Percentiles rank a stretch among this genome's conserved stretches.
Conservation (phyloP, 2,797 vertebrate species). For the Enteromius mattozi region DNA sequence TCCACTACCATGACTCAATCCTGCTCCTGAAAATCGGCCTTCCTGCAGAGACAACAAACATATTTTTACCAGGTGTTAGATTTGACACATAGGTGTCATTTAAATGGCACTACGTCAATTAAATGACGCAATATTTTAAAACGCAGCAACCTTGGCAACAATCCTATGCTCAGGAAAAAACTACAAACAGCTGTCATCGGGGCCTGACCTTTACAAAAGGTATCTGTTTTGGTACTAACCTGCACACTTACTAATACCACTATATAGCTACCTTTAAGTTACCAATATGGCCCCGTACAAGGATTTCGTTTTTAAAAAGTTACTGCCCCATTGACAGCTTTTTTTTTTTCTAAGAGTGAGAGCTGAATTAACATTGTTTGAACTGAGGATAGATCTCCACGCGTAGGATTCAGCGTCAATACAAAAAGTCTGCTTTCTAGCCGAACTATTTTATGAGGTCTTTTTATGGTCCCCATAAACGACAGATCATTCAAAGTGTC, state of each 20-base stretch:
- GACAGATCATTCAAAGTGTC: background rate
- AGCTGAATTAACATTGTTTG: background rate
- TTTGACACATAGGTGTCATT: background rate
- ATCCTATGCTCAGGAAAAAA: background rate
- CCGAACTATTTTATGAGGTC: background rate
- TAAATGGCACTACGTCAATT: background rate
- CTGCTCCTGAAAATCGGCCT: background rate
- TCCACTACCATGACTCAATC: background rate
- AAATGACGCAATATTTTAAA: background rate
- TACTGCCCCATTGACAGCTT: background rate
- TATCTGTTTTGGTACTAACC: background rate
- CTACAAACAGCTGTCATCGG: too few species aligned
- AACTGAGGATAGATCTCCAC: background rate
- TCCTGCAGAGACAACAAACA: background rate
- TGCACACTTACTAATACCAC: background rate
- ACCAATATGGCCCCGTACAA: too few species aligned
- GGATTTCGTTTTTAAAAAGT: background rate
- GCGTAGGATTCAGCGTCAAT: background rate
- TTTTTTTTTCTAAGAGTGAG: too few species aligned
- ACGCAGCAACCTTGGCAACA: background rate
- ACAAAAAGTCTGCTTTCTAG: background rate
- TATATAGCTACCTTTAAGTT: too few species aligned
- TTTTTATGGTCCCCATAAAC: slow-evolving; percentile 11
- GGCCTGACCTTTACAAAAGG: background rate
- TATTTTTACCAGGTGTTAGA: background rate